Conservation (phyloP, 1,140 invertebrate species). For the Bombus haemorrhoidalis region DNA sequence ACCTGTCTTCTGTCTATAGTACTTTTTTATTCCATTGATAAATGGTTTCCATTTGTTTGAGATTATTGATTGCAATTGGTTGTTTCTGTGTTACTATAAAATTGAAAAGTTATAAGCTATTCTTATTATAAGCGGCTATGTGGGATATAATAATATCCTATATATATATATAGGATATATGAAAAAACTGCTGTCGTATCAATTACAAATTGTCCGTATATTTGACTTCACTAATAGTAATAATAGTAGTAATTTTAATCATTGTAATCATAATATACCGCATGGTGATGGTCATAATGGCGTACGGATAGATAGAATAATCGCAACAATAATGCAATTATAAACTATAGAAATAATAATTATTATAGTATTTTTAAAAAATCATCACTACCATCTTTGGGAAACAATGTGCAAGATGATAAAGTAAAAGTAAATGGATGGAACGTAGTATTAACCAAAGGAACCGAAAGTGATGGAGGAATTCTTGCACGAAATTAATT, state of each 20-base stretch:
- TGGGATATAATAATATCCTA: constrained; percentile 4
- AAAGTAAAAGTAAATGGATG: constrained; percentile 47
- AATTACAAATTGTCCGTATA: constrained; percentile 76
- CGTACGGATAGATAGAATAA: constrained; percentile 65
- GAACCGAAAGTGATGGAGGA: constrained; percentile 40
- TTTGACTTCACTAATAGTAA: constrained; percentile 73
- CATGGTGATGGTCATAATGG: constrained; percentile 65
- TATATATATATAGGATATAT: constrained; percentile 7
- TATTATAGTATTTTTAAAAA: constrained; percentile 56
- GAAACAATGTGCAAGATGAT: constrained; percentile 68
- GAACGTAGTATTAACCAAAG: constrained; percentile 42
- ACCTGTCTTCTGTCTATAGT: neutral
- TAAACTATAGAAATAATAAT: constrained; percentile 60
- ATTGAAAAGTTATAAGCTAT: neutral
- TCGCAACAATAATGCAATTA: constrained; percentile 67
- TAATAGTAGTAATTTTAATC: constrained; percentile 72
- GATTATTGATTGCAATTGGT: neutral
- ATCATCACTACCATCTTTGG: constrained; percentile 77
- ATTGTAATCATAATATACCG: constrained; percentile 72
- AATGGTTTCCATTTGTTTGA: neutral
- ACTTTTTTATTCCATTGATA: neutral
- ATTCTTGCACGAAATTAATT: constrained; percentile 66
- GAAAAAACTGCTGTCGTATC: constrained; percentile 48
- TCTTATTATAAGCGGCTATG: neutral
- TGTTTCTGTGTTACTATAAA: neutral